These are phyloP conservation scores for Acanthis flammea DNA, from an alignment of 2,797 vertebrate species.

Conservation along the genomic window DNA sequence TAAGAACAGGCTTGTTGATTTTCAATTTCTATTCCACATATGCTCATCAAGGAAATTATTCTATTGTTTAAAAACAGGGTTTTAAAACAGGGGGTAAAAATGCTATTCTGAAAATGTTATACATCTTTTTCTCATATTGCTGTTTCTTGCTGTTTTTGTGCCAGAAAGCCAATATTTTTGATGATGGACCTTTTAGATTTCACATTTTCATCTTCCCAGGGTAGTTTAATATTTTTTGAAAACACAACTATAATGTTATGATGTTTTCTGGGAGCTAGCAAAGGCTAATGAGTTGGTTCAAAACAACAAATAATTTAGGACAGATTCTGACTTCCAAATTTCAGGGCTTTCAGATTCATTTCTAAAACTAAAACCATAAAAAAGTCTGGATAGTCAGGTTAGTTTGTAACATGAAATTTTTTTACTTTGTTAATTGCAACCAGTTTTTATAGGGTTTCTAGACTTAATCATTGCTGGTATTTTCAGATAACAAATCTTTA, in stretches of 20 bases:
- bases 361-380: not conserved
- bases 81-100: not conserved
- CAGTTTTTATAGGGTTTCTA: not conserved
- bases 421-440: not conserved
- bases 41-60: not conserved
- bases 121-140: not conserved
- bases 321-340: not conserved
- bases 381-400: not conserved
- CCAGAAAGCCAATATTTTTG: conserved; percentile 1
- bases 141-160: not conserved
- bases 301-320: not conserved
- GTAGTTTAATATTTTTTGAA: not conserved
- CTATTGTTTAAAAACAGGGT: not conserved
- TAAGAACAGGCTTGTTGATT: not conserved
- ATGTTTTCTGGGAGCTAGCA: not conserved
- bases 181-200: not conserved
- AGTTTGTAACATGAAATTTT: not conserved
- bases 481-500: not conserved
- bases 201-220: not conserved
- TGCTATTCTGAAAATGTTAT: not conserved
- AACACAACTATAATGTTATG: not conserved
- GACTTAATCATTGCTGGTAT: not conserved
- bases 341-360: not conserved
- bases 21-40: not conserved
- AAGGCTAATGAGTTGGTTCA: not conserved